Percentiles rank a stretch among this genome's conserved stretches.
Evolutionary conservation across 1,140 invertebrate species (phyloP).

Genomic region (Chionoecetes opilio): DNA sequence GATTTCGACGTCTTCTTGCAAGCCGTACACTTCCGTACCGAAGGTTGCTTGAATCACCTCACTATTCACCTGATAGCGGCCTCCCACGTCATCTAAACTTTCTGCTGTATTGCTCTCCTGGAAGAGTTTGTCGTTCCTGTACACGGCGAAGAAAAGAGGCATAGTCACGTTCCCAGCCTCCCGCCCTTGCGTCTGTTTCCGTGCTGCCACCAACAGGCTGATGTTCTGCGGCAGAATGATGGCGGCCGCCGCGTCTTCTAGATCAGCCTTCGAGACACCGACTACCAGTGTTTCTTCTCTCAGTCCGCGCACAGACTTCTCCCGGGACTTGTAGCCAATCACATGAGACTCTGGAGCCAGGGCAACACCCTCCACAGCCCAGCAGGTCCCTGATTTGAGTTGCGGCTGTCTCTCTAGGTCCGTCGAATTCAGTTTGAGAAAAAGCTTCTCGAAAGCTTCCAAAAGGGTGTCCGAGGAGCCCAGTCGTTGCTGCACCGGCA

Average conservation of each 20-base stretch:
- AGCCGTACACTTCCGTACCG: constrained; percentile 51
- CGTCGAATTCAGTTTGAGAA: constrained; percentile 62
- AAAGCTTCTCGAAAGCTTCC: constrained; percentile 74
- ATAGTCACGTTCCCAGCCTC: constrained; percentile 35
- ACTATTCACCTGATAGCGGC: constrained; percentile 74
- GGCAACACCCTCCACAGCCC: constrained; percentile 66
- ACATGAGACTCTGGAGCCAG: constrained; percentile 61
- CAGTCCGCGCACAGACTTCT: neutral
- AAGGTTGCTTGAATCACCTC: constrained; percentile 77
- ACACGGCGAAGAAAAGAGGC: constrained; percentile 71
- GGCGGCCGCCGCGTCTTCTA: constrained; percentile 65
- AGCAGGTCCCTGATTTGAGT: constrained; percentile 39
- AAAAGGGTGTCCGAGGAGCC: constrained; percentile 73
- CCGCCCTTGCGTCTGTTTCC: neutral
- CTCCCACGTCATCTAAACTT: too few relatives aligned
- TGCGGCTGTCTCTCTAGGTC: constrained; percentile 14
- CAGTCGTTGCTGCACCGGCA: constrained; percentile 55
- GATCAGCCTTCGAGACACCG: constrained; percentile 21
- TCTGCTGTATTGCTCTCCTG: neutral
- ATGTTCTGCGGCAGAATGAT: constrained; percentile 76
- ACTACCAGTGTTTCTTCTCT: neutral
- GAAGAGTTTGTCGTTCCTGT: constrained; percentile 76
- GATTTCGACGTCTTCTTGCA: constrained; percentile 69
- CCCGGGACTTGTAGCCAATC: constrained; percentile 67
- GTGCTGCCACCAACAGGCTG: constrained; percentile 50